These are phyloP conservation scores for Slavum lentiscoides DNA, from an alignment of 2,888 invertebrate genomes.

Conservation along the genomic window DNA sequence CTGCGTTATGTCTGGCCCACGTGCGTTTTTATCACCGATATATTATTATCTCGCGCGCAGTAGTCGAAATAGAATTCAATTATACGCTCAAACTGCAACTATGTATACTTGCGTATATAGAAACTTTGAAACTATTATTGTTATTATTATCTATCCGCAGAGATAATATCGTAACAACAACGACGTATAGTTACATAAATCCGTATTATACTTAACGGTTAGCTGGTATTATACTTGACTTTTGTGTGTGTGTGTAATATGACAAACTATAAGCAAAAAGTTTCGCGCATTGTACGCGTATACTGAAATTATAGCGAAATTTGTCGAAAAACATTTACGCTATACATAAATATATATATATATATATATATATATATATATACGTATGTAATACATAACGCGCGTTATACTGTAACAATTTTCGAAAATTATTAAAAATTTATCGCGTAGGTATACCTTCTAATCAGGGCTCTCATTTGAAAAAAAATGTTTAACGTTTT, in stretches of 20 bases:
- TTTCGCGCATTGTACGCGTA: neutral
- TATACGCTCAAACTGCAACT: neutral
- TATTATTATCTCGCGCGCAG: neutral
- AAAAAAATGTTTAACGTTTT: too few species aligned
- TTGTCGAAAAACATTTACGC: too few species aligned
- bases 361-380: too few species aligned
- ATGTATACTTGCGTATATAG: neutral
- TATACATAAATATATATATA: too few species aligned
- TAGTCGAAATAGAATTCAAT: constrained; percentile 33
- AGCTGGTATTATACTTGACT: neutral
- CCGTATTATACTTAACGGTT: constrained; percentile 33
- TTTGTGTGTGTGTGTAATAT: too few species aligned
- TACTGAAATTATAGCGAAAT: constrained; percentile 2
- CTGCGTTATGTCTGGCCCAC: constrained; percentile 7
- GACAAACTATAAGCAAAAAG: too few species aligned
- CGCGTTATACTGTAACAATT: too few species aligned
- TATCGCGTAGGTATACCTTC: too few species aligned
- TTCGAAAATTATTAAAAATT: too few species aligned
- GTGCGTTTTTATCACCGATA: constrained; percentile 16
- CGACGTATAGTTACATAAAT: constrained; percentile 17
- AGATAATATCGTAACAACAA: constrained; percentile 12
- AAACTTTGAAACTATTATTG: constrained; percentile 37
- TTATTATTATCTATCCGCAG: constrained; percentile 28
- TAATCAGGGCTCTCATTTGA: too few species aligned
- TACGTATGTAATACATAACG: too few species aligned